phyloP scores from a whole-genome alignment of 2,888 invertebrate species.

The Pharmacophagus antenor region DNA sequence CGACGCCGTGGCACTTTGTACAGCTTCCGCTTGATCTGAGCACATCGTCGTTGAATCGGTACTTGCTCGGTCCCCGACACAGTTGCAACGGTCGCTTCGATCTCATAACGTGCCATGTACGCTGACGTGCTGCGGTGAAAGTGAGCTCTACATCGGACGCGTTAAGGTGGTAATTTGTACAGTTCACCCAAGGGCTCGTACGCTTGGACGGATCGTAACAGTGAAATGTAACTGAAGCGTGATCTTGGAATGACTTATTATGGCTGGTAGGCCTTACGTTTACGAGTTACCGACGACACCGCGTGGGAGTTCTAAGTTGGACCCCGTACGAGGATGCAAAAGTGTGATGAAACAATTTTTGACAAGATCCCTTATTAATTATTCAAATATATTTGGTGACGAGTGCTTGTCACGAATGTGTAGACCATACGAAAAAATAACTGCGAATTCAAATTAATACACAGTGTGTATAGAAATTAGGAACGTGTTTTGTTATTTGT shows the following conservation, averaged over 20 bases:
- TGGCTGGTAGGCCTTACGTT: slow-evolving; percentile 74
- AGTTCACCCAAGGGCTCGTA: slow-evolving; percentile 40
- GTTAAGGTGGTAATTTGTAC: slow-evolving; percentile 30
- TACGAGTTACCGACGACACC: slow-evolving; percentile 73
- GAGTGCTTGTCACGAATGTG: no score
- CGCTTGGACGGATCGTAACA: slow-evolving; percentile 47
- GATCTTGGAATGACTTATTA: slow-evolving; percentile 80
- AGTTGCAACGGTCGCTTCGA: slow-evolving; percentile 56
- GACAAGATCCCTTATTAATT: no score
- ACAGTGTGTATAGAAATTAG: no score
- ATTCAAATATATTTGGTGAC: no score
- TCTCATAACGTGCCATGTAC: slow-evolving; percentile 33
- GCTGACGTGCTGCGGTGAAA: slow-evolving; percentile 8
- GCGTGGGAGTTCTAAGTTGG: slow-evolving; percentile 67
- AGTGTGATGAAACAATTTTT: neutral
- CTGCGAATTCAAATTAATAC: no score
- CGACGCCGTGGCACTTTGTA: slow-evolving; percentile 42
- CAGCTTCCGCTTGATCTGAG: slow-evolving; percentile 55
- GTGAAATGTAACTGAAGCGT: slow-evolving; percentile 66
- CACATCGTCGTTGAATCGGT: slow-evolving; percentile 72
- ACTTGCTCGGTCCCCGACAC: slow-evolving; percentile 62
- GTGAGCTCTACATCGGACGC: slow-evolving; percentile 36
- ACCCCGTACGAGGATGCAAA: neutral
- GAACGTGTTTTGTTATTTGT: no score
- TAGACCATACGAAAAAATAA: no score